These are phyloP conservation scores for Suncus etruscus DNA, from an alignment of 2,113 vertebrate genomes.

Conservation along the genomic window DNA sequence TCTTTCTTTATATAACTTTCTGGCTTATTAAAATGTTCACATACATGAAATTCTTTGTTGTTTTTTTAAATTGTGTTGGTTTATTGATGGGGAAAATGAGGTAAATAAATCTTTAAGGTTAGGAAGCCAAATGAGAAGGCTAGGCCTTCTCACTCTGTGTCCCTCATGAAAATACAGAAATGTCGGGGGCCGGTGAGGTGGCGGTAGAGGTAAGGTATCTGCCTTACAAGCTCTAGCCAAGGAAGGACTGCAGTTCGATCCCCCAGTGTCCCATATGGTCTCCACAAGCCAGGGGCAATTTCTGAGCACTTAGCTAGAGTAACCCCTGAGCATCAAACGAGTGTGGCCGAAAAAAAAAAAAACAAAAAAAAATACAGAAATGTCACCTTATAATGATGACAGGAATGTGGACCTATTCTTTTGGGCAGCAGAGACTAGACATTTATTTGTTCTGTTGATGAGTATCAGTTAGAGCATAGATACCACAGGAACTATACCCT, in stretches of 20 bases:
- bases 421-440: neutral
- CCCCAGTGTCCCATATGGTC: too few species aligned
- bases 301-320: too few species aligned
- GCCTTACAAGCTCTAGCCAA: too few species aligned
- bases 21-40: slow-evolving; percentile 36
- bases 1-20: neutral
- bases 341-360: too few species aligned
- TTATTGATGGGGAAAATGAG: neutral
- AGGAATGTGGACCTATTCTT: neutral
- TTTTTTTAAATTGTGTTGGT: neutral
- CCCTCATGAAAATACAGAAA: neutral
- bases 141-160: neutral
- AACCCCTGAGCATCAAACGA: too few species aligned
- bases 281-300: too few species aligned
- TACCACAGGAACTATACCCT: neutral
- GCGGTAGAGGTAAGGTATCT: too few species aligned
- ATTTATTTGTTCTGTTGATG: neutral
- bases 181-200: too few species aligned
- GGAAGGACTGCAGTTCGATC: too few species aligned
- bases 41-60: neutral
- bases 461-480: neutral
- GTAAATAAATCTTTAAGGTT: neutral
- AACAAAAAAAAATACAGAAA: neutral
- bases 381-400: neutral
- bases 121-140: neutral